Conservation (phyloP, 2,113 vertebrate genomes). For the Herpetotheres cachinnans region DNA sequence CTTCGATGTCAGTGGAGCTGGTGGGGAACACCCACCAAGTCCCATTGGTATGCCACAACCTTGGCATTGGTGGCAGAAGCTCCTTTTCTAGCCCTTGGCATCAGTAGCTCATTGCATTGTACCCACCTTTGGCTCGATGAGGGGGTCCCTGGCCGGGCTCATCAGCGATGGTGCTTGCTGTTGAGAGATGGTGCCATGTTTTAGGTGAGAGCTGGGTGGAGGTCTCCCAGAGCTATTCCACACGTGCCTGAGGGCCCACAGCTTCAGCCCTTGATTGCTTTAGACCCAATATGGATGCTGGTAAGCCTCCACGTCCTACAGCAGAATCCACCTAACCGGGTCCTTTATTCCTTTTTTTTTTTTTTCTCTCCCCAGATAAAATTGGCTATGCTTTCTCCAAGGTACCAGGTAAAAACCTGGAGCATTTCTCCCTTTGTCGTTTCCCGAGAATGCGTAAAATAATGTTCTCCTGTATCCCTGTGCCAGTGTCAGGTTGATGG, state of each 20-base stretch:
- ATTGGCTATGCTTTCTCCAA: neutral
- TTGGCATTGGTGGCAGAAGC: neutral
- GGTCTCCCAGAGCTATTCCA: neutral
- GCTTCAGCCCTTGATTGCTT: neutral
- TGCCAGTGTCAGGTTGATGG: neutral
- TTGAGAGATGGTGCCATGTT: neutral
- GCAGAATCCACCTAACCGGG: neutral
- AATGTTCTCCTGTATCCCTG: neutral
- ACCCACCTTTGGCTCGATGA: neutral
- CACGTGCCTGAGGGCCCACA: neutral
- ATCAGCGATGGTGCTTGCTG: neutral
- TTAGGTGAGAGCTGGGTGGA: neutral
- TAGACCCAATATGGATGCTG: neutral
- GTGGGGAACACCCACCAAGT: neutral
- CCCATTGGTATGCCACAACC: fast-evolving
- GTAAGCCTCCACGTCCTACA: neutral
- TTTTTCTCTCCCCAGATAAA: neutral
- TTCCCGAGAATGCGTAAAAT: fast-evolving
- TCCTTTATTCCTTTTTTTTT: neutral
- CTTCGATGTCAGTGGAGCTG: fast-evolving
- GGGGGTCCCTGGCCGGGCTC: neutral
- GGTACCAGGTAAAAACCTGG: neutral
- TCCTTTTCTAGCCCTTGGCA: neutral
- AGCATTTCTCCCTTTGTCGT: neutral
- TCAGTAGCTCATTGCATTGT: neutral